phyloP scores from a whole-genome alignment of 2,113 vertebrate genomes.

The Macrotis lagotis region DNA sequence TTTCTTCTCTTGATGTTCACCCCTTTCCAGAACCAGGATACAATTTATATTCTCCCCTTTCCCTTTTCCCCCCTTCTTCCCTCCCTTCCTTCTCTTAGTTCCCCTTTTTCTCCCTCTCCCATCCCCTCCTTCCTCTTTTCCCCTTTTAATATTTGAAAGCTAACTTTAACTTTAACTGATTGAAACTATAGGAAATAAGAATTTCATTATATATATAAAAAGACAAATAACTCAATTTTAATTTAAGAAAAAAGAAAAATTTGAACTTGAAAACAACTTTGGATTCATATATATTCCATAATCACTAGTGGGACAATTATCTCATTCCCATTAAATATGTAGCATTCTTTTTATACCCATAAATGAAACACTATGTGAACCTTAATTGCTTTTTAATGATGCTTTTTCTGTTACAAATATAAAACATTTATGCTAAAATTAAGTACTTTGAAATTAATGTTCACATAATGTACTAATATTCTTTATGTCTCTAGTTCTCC shows the following conservation, averaged over 20 bases:
- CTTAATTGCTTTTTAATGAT: constrained; percentile 64
- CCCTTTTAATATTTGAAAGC: no score
- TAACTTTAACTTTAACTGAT: neutral
- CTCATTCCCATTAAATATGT: constrained; percentile 60
- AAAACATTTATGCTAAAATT: constrained; percentile 63
- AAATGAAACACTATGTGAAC: constrained; percentile 75
- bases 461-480: neutral
- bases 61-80: no score
- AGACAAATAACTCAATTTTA: neutral
- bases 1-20: no score
- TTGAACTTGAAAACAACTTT: neutral
- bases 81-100: no score
- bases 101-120: no score
- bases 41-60: no score
- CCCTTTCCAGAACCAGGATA: no score
- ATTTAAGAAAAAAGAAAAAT: neutral
- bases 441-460: constrained; percentile 55
- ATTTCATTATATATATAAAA: neutral
- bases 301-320: constrained; percentile 65
- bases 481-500: neutral
- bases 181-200: neutral
- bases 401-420: constrained; percentile 45
- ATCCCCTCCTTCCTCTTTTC: no score
- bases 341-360: constrained; percentile 57
- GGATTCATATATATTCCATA: neutral